A percentile compares a stretch with the other conserved stretches of the same genome.
phyloP scores from a whole-genome alignment of 1,140 invertebrate genomes.

The Eriocheir sinensis region DNA sequence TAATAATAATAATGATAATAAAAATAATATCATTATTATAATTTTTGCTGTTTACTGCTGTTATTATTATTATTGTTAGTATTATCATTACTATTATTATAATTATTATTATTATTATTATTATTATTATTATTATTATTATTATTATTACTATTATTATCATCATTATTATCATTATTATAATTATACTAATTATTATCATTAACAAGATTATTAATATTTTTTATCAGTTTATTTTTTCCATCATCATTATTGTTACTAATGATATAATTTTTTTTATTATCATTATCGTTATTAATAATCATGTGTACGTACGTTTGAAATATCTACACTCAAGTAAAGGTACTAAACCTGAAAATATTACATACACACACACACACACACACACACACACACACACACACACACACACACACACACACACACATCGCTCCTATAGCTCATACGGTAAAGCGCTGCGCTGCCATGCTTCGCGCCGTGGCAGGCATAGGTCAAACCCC shows the following conservation, averaged over 20 bases:
- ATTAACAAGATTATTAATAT: too few species aligned
- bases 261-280: not conserved
- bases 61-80: too few species aligned
- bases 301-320: not conserved
- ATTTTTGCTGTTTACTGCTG: too few species aligned
- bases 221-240: not conserved
- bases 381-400: slow-evolving; percentile 14
- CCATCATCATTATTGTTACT: not conserved
- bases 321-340: not conserved
- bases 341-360: not conserved
- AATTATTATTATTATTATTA: not conserved
- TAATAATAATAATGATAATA: too few species aligned
- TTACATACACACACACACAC: not conserved
- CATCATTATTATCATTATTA: not conserved
- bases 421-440: too few species aligned
- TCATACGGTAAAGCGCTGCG: too few species aligned
- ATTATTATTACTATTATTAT: not conserved
- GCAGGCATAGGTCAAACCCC: too few species aligned
- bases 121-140: not conserved
- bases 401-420: not conserved
- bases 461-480: too few species aligned
- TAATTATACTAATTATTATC: not conserved
- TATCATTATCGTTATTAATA: not conserved
- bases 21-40: too few species aligned
- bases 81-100: too few species aligned